These are phyloP conservation scores for Sericinus montela DNA, from an alignment of 2,888 invertebrate species.

Conservation along the genomic window DNA sequence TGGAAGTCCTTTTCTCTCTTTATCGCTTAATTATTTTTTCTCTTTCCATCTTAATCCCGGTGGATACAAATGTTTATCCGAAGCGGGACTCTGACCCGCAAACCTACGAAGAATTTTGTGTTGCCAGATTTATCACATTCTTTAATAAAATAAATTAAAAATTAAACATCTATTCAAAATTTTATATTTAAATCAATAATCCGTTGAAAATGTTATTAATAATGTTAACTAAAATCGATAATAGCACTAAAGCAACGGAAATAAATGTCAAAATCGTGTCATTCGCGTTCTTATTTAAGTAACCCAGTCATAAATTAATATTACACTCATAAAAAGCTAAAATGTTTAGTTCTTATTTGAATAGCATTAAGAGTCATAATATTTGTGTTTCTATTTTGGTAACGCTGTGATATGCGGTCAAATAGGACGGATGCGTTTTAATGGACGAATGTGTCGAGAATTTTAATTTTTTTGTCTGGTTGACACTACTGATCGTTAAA, in stretches of 20 bases:
- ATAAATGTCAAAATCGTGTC: constrained; percentile 10
- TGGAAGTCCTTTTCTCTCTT: too few species aligned
- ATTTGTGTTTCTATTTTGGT: background rate
- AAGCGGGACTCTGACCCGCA: too few species aligned
- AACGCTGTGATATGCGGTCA: background rate
- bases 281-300: constrained; percentile 4
- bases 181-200: too few species aligned
- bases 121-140: too few species aligned
- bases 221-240: background rate
- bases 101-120: too few species aligned
- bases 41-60: too few species aligned
- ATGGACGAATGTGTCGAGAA: constrained; percentile 16
- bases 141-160: too few species aligned
- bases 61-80: too few species aligned
- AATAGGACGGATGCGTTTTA: constrained; percentile 15
- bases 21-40: too few species aligned
- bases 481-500: background rate
- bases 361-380: background rate
- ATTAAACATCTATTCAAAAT: too few species aligned
- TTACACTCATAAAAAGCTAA: background rate
- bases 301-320: constrained; percentile 3
- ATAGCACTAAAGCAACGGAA: background rate
- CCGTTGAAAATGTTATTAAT: background rate
- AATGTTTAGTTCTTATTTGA: background rate
- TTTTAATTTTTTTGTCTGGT: constrained; percentile 11